Conservation (phyloP, 2,888 invertebrate species). For the Geophilus truncorum region DNA sequence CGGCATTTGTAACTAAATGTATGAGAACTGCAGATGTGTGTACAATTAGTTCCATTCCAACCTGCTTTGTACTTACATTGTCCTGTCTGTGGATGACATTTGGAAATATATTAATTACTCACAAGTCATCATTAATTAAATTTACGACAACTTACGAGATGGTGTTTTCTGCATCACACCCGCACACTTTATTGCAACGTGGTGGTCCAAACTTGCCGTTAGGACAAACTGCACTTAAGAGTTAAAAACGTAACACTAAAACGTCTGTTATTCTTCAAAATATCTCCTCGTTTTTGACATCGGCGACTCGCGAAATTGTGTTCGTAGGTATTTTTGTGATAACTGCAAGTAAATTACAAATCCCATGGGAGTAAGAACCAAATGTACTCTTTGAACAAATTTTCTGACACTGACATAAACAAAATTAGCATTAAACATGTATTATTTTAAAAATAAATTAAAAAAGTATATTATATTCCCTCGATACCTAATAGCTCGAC, state of each 20-base stretch:
- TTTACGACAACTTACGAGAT: conserved; percentile 33
- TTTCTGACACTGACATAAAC: conserved; percentile 35
- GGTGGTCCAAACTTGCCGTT: conserved; percentile 30
- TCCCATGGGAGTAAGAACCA: conserved; percentile 64
- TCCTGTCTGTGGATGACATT: conserved; percentile 47
- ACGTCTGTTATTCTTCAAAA: not conserved
- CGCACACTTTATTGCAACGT: conserved; percentile 31
- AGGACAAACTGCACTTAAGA: conserved; percentile 34
- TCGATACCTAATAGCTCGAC: conserved; percentile 43
- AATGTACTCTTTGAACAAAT: conserved; percentile 74
- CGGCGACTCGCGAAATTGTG: conserved; percentile 49
- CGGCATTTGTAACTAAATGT: conserved; percentile 76
- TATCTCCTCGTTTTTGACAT: conserved; percentile 45
- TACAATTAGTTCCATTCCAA: conserved; percentile 75
- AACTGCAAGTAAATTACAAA: conserved; percentile 75
- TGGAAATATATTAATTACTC: conserved; percentile 33
- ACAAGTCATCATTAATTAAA: not conserved
- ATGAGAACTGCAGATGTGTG: conserved; percentile 72
- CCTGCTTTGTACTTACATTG: conserved; percentile 63
- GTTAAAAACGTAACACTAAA: not conserved
- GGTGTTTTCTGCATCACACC: conserved; percentile 34
- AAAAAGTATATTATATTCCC: conserved; percentile 40
- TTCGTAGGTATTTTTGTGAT: conserved; percentile 64
- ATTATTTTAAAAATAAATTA: not conserved
- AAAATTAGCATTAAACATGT: not conserved